phyloP scores from a whole-genome alignment of 2,113 vertebrate species.

The Siphamia tubifer region DNA sequence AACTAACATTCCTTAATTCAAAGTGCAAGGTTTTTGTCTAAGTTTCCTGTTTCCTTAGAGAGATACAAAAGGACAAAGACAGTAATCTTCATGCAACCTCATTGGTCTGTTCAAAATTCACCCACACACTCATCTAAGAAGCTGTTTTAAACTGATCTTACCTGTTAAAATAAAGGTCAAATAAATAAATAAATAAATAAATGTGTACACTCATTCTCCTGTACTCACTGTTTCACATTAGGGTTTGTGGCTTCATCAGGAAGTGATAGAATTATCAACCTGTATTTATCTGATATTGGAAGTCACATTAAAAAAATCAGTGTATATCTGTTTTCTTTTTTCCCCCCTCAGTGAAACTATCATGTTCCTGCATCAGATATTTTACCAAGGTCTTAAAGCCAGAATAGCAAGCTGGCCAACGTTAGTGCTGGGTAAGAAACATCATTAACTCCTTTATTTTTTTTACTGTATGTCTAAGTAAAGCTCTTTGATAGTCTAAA shows the following conservation, averaged over 20 bases:
- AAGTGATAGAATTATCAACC: neutral
- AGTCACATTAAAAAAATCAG: neutral
- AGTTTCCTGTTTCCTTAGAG: neutral
- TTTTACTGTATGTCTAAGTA: neutral
- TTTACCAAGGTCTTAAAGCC: constrained; percentile 97
- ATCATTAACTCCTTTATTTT: neutral
- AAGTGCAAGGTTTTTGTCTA: neutral
- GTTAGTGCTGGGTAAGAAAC: constrained; percentile 87
- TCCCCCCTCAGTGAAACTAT: constrained; percentile 90
- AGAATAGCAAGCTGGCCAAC: constrained; percentile 98
- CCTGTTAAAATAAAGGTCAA: no score
- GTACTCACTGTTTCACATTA: neutral
- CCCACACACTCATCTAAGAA: constrained; percentile 12
- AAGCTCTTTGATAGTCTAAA: neutral
- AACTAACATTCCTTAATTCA: no score
- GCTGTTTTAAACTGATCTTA: neutral
- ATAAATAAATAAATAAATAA: no score
- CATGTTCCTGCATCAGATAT: constrained; percentile 99
- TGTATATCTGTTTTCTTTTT: constrained; percentile 35
- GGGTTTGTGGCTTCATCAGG: neutral
- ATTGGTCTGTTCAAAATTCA: constrained; percentile 29
- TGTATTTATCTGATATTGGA: neutral
- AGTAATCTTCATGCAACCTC: constrained; percentile 5
- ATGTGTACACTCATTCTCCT: neutral
- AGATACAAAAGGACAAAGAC: neutral